phyloP scores from a whole-genome alignment of 2,888 invertebrate species.

The Apocheima hispidaria region DNA sequence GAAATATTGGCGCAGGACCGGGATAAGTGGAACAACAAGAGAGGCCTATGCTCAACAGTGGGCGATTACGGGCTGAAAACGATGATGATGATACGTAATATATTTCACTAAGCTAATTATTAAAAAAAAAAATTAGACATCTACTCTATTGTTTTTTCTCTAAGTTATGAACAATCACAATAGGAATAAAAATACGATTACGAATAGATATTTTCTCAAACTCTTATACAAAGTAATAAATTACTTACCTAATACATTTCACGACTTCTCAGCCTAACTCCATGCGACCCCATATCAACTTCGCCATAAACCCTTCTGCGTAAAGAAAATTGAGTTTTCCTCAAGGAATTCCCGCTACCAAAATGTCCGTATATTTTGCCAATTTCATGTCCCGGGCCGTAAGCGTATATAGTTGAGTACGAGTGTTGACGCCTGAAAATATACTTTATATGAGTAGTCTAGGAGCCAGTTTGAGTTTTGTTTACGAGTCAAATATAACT shows the following conservation, averaged over 20 bases:
- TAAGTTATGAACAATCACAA: too few relatives aligned
- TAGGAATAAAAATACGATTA: too few relatives aligned
- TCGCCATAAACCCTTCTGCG: conserved; percentile 67
- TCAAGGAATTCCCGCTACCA: conserved; percentile 56
- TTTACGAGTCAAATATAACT: not conserved
- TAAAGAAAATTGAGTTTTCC: conserved; percentile 78
- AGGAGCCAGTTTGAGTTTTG: conserved; percentile 4
- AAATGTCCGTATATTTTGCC: conserved; percentile 34
- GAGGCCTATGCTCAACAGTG: too few relatives aligned
- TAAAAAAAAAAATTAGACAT: too few relatives aligned
- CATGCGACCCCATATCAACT: conserved; percentile 58
- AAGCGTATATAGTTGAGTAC: conserved; percentile 20
- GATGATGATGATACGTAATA: too few relatives aligned
- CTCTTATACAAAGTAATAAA: too few relatives aligned
- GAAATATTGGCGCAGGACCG: too few relatives aligned
- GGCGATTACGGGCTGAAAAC: too few relatives aligned
- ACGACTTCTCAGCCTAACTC: conserved; percentile 48
- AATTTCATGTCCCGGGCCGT: conserved; percentile 30
- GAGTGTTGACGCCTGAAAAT: conserved; percentile 57
- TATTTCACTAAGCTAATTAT: too few relatives aligned
- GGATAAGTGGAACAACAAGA: too few relatives aligned
- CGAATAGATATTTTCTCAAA: too few relatives aligned
- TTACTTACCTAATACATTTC: not conserved
- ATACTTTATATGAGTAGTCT: conserved; percentile 53
- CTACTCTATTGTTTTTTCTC: too few relatives aligned